These are phyloP conservation scores for Apostichopus japonicus DNA, from an alignment of 35 echinoderm and acorn worm species.

Conservation along the genomic window DNA sequence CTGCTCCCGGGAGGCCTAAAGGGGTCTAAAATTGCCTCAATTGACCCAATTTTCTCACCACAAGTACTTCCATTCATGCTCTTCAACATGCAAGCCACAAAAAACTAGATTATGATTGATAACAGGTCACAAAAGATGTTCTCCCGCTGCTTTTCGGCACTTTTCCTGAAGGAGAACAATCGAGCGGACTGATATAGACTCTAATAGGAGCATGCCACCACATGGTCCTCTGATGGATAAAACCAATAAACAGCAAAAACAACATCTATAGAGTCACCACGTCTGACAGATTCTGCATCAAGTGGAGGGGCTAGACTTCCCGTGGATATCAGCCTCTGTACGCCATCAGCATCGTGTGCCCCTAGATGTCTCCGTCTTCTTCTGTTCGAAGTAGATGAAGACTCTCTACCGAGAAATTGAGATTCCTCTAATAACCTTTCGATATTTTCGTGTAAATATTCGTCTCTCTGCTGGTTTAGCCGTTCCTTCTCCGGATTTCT, in stretches of 20 bases:
- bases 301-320: slow-evolving; percentile 82
- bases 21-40: too few relatives aligned
- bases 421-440: background rate
- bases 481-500: background rate
- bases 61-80: too few relatives aligned
- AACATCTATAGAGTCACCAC: slow-evolving; percentile 74
- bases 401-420: background rate
- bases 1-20: too few relatives aligned
- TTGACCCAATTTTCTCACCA: too few relatives aligned
- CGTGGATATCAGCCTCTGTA: slow-evolving; percentile 81
- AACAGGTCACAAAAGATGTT: too few relatives aligned
- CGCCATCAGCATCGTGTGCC: slow-evolving; percentile 78
- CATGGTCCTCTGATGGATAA: slow-evolving; percentile 74
- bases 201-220: too few relatives aligned
- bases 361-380: slow-evolving; percentile 71
- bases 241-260: slow-evolving; percentile 96
- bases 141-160: too few relatives aligned
- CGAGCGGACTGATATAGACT: too few relatives aligned
- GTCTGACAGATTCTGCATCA: slow-evolving; percentile 10
- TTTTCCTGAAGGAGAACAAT: too few relatives aligned
- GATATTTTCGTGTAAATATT: background rate
- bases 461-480: background rate
- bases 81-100: too few relatives aligned
- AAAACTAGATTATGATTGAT: too few relatives aligned
- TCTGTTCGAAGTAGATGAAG: background rate